A percentile compares a stretch with the other conserved stretches of the same genome.
These are phyloP conservation scores for Nyctibius grandis DNA, from an alignment of 2,797 vertebrate species.

Conservation along the genomic window DNA sequence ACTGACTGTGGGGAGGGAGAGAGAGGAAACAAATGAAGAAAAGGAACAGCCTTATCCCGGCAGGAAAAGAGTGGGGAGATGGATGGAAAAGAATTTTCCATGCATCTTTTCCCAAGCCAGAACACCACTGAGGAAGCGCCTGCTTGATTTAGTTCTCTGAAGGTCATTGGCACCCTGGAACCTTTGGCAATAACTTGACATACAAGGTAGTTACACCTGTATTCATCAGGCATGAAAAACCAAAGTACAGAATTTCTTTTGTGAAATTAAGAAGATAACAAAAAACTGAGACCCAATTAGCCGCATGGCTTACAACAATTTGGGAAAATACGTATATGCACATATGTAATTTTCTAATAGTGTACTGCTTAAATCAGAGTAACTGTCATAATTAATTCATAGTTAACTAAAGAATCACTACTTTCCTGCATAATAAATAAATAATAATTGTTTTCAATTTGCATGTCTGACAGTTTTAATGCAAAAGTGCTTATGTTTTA, in stretches of 20 bases:
- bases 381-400: background rate
- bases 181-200: background rate
- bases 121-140: background rate
- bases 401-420: background rate
- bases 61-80: background rate
- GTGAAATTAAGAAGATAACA: background rate
- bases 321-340: background rate
- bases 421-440: background rate
- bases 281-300: background rate
- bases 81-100: background rate
- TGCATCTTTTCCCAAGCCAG: background rate
- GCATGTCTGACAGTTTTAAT: background rate
- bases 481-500: background rate
- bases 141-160: background rate
- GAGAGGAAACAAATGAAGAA: background rate
- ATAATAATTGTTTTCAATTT: fast-evolving
- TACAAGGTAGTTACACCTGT: background rate
- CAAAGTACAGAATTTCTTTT: background rate
- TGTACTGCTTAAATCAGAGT: background rate
- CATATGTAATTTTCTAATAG: background rate
- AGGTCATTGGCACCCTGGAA: background rate
- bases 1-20: background rate
- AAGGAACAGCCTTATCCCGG: background rate
- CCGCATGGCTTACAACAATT: background rate
- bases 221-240: background rate